Base-by-base conservation (phyloP, 2,888 invertebrate species). In the Blastobasis lacticolella region DNA sequence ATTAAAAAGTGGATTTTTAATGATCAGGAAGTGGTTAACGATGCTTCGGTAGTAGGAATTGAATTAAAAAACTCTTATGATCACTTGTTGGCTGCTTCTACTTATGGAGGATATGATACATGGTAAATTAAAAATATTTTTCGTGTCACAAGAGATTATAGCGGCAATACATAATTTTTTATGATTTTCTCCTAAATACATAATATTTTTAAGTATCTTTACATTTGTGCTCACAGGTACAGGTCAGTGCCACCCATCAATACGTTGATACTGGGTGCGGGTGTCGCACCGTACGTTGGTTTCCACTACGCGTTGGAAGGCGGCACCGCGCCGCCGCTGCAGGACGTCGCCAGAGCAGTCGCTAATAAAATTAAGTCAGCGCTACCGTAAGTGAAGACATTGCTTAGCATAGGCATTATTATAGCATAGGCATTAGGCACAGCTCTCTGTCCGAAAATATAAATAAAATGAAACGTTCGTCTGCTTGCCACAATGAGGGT, bases 241-340 rank as follows among this genome's bases (percentile, higher is more conserved):
- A 89, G 93, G 46, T 91, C 93, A 5, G 91, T 93, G 53, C 94
- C 95, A 0, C 93, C 95, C 1, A 92, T 94, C 50, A 93, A 93
- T 55, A 92, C 92, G 23, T 83, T 95, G 48, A 92, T 96, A 42
- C 75, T 96, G 45, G 93, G 93, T 7, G 92, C 92, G 6, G 98
- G 98, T 0, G 90, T 91, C 5, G 92, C 93, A 54, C 98, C 98
- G 0, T 98, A 93, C 78, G 75, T 96, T 54, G 96, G 95, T 1
- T 97, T 96, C 78, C 97, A 96, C 79, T 95, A 94, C 79, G 96
- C 96, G 5, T 88, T 96, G 50, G 97, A 98, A 90, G 97, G 97
- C 36, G 93, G 93, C 50, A 82, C 78, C 6, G 89, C 93, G 10
- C 94, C 94, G 38, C 95, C 95, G 0, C 85, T 98, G 9, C 93